Base-by-base conservation (phyloP, 1,140 invertebrate species). In the Leptestheria dahalacensis region DNA sequence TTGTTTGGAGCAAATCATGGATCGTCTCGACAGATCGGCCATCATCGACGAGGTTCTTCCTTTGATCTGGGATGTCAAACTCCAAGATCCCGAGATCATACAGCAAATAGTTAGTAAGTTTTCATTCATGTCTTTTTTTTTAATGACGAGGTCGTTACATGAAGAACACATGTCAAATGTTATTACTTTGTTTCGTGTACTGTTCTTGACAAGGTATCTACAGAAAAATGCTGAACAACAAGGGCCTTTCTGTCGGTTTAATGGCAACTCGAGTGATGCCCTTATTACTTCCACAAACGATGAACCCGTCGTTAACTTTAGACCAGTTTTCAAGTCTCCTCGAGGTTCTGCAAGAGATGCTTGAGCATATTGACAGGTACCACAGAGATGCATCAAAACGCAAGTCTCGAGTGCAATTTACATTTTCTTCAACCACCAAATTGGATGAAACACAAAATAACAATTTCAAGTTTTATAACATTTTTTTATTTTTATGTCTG, bases 211-310 rank as follows among this genome's bases (percentile, higher is more conserved):
- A 65, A 97, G 93, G 85, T 73, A 91, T 97, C 70, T 97, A 96
- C 75, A 85, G 86, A 66, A 75, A 89, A 65, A 86, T 97, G 83
- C 75, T 97, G 62, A 91, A 96, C 70, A 77, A 79, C 63, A 91
- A 91, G 70, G 92, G 90, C 12, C 74, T 97, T 48, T 88, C 86
- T 1, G 84, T 94, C 11, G 92, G 89, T 70, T 77, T 94, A 64
- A 86, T 97, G 81, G 92, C 93, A 0, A 94, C 88, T 0, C 82
- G 88, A 68, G 89, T 96, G 29, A 90, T 97, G 79, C 94, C 93
- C 1, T 81, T 86, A 9, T 74, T 97, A 6, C 82, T 93, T 50
- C 93, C 94, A 24, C 90, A 94, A 67, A 89, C 91, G 1, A 85
- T 97, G 47, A 94, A 93, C 71, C 86, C 91, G 1, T 81, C 81